Evolutionary conservation across 1,140 invertebrate genomes (phyloP), one percentile per base, ranked within the genome.

Genomic region (Lerema accius): DNA sequence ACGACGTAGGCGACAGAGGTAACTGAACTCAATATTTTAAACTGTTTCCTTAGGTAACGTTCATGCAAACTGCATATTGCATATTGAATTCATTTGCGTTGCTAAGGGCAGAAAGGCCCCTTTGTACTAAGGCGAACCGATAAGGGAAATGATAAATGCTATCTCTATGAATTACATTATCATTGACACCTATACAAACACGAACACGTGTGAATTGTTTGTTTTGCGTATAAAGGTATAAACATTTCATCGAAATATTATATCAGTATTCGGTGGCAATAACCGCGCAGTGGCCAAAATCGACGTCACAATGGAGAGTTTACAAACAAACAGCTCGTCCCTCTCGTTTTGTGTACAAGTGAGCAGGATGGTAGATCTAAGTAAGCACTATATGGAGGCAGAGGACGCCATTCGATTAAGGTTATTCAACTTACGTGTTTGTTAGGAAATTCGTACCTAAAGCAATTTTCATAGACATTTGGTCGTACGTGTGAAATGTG

Each of bases 271-370:
- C 11, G 43, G 32, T 56, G 39, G 42, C 63, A 63, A 65, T 69
- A 68, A 68, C 65, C 61, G 58, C 49, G 14, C 50, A 43, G 32
- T 56, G 53, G 53, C 63, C 67, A 62, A 70, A 71, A 73, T 61
- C 49, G 63, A 76, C 65, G 66, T 50, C 63, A 78, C 70, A 66
- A 74, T 50, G 66, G 66, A 71, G 64, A 84, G 83, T 86, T 84
- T 86, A 84, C 82, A 88, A 88, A 88, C 82, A 85, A 84, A 76
- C 50, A 63, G 61, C 63, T 65, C 76, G 67, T 88, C 85, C 64
- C 84, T 67, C 65, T 83, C 73, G 0, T 10, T 23, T 39, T 4
- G 17, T 13, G 45, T 70, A 48, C 13, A 49, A 62, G 35, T 35
- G 72, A 84, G 58, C 23, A 75, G 65, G 76, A 76, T 14, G 56